A percentile compares a stretch with the other conserved stretches of the same genome.
phyloP scores from a whole-genome alignment of 2,888 invertebrate genomes.

The Cristatella mucedo region DNA sequence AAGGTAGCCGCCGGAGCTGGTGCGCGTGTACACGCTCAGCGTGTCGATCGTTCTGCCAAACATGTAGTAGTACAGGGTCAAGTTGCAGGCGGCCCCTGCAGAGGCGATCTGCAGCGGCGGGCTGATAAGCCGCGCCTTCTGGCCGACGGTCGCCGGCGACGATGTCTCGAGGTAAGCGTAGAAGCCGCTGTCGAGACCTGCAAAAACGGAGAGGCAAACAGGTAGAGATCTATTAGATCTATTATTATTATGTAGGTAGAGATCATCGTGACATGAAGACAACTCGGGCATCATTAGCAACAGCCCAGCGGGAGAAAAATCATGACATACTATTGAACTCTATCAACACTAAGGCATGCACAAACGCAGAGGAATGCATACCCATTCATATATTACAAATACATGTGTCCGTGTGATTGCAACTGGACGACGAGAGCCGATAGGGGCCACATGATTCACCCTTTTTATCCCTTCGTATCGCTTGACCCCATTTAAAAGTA shows the following conservation, averaged over 20 bases:
- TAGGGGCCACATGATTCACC: too few relatives aligned
- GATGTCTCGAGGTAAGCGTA: conserved; percentile 23
- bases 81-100: conserved; percentile 16
- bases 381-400: too few relatives aligned
- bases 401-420: too few relatives aligned
- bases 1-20: conserved; percentile 4
- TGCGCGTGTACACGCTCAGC: conserved; percentile 18
- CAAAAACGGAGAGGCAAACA: not conserved
- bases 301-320: too few relatives aligned
- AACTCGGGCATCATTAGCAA: not conserved
- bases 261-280: not conserved
- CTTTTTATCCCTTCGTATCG: too few relatives aligned
- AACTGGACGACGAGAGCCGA: too few relatives aligned
- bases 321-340: too few relatives aligned
- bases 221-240: too few relatives aligned
- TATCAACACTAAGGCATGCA: too few relatives aligned
- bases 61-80: conserved; percentile 32
- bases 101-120: conserved; percentile 12
- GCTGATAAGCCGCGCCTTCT: conserved; percentile 11
- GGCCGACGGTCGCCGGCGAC: conserved; percentile 1
- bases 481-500: too few relatives aligned
- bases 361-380: too few relatives aligned
- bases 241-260: not conserved
- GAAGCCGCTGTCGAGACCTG: conserved; percentile 19
- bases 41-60: conserved; percentile 21